Base-by-base conservation (phyloP, 1,140 invertebrate genomes). In the Andricus grossulariae region DNA sequence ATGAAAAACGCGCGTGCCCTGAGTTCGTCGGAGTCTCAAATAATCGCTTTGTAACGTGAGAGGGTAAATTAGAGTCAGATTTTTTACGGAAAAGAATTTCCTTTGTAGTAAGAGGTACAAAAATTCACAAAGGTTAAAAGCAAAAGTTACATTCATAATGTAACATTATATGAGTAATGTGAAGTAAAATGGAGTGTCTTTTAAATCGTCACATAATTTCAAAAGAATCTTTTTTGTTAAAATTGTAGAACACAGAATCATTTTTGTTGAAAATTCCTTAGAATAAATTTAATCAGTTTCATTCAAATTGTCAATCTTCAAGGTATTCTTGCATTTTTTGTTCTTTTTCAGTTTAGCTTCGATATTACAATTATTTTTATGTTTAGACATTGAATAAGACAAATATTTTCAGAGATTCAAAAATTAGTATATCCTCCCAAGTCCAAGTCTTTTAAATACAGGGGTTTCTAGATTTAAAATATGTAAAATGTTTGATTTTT, bases 51-150 rank as follows among this genome's bases (percentile, higher is more conserved):
- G 57, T 66, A 66, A 66, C 57, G 12, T 13, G 21, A 66, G 57
- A 39, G 57, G 57, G 15, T 66, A 66, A 66, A 66, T 66, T 66
- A 66, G 57, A 66, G 57, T 66, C 21, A 66, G 21, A 66, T 66
- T 66, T 66, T 66, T 66, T 55, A 4, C 21, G 5, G 15, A 6
- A 66, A 66, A 25, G 57, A 66, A 66, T 66, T 66, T 66, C 57
- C 57, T 66, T 66, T 66, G 57, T n/a, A 32, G 57, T 16, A 39
- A 66, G n/a, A 13, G 32, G n/a, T 66, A 16, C 3, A 39, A 39
- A 66, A 66, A 66, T 66, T 39, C 57, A 66, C 57, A 66, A 66
- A 66, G 57, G 25, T 25, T 66, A 66, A 66, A 66, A 66, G 39
- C 57, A 11, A 66, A 66, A 66, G 57, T 66, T 39, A 10, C 5